Percentiles rank a stretch among this genome's conserved stretches.
phyloP scores from a whole-genome alignment of 2,113 vertebrate genomes.

The Scomber colias region DNA sequence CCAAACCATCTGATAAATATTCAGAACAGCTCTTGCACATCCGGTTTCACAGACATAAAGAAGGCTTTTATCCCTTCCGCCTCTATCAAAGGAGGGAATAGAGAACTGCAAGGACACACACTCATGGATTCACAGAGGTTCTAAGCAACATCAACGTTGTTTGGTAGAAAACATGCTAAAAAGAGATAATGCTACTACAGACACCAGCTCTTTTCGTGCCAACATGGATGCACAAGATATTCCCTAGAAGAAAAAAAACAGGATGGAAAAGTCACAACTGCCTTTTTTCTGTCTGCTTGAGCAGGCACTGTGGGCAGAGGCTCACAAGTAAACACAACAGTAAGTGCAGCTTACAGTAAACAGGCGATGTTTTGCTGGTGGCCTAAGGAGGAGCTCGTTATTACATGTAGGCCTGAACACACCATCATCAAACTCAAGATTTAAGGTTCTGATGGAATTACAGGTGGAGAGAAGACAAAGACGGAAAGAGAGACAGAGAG shows the following conservation, averaged over 20 bases:
- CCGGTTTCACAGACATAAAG: constrained; percentile 83
- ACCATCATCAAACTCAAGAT: constrained; percentile 20
- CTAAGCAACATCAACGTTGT: constrained; percentile 43
- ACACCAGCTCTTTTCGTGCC: constrained; percentile 15
- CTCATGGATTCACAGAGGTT: constrained; percentile 56
- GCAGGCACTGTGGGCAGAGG: constrained; percentile 50
- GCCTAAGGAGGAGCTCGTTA: constrained; percentile 48
- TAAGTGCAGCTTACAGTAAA: constrained; percentile 65
- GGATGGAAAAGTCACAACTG: background rate
- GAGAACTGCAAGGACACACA: constrained; percentile 70
- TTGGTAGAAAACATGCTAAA: constrained; percentile 59
- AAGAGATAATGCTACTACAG: constrained; percentile 26
- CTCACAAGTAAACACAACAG: constrained; percentile 60
- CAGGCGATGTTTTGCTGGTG: constrained; percentile 44
- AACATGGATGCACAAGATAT: constrained; percentile 6
- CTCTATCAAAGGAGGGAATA: constrained; percentile 74
- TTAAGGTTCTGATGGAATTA: constrained; percentile 3
- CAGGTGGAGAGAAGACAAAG: constrained; percentile 14
- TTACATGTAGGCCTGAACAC: constrained; percentile 30
- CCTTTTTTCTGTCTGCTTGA: constrained; percentile 31
- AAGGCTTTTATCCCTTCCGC: constrained; percentile 78
- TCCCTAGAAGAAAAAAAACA: background rate
- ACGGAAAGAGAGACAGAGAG: background rate
- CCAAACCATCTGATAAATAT: constrained; percentile 80
- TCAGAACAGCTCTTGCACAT: constrained; percentile 80